Percentiles rank a stretch among this genome's conserved stretches.
Conservation (phyloP, 2,113 vertebrate genomes). For the Muntiacus muntjak region DNA sequence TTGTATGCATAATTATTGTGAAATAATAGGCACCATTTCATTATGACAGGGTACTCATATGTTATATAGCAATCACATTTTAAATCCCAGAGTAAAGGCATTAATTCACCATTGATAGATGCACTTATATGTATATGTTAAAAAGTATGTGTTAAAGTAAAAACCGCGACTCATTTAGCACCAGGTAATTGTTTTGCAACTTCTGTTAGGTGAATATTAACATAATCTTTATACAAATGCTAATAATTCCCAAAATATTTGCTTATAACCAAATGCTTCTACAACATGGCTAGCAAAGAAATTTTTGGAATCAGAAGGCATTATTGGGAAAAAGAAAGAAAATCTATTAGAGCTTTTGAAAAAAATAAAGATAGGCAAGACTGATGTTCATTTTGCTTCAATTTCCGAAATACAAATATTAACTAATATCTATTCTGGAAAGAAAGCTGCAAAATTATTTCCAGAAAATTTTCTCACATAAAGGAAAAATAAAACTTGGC, state of each 20-base stretch:
- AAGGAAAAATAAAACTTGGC: neutral
- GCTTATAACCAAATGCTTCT: slow-evolving; percentile 11
- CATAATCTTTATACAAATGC: neutral
- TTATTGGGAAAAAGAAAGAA: neutral
- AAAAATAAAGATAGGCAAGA: neutral
- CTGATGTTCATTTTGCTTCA: neutral
- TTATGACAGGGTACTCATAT: neutral
- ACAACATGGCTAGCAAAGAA: neutral
- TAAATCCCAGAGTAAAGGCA: neutral
- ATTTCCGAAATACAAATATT: slow-evolving; percentile 25
- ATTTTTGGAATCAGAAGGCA: neutral
- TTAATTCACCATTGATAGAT: slow-evolving; percentile 38
- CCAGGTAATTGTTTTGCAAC: neutral
- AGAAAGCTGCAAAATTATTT: neutral
- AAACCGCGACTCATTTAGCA: slow-evolving; percentile 1
- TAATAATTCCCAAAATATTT: slow-evolving; percentile 21
- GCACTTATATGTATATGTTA: neutral
- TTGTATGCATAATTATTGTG: slow-evolving; percentile 21
- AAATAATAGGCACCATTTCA: slow-evolving; percentile 39
- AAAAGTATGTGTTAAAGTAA: neutral
- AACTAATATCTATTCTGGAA: neutral
- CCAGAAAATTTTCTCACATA: slow-evolving; percentile 5
- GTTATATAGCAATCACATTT: slow-evolving; percentile 28
- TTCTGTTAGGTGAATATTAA: slow-evolving; percentile 35
- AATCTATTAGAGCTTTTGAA: neutral